phyloP scores from a whole-genome alignment of 2,113 vertebrate genomes.

The Marmota flaviventris region DNA sequence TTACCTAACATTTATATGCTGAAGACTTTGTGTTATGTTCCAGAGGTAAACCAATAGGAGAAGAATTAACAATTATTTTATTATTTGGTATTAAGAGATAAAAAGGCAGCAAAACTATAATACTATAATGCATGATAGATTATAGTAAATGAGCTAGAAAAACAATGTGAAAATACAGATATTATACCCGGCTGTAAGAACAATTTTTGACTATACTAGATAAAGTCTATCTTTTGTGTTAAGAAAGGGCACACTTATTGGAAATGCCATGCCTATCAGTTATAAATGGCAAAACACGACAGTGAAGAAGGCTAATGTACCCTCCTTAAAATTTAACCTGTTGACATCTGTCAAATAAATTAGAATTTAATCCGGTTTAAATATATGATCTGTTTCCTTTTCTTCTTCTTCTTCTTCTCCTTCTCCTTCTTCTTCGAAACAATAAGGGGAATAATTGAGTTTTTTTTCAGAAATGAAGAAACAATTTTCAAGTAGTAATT shows the following conservation, averaged over 20 bases:
- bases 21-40: not conserved
- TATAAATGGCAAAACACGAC: conserved; percentile 32
- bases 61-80: not conserved
- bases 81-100: not conserved
- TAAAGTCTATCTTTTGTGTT: conserved; percentile 26
- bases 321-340: not conserved
- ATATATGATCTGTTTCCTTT: not conserved
- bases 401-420: not conserved
- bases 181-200: not conserved
- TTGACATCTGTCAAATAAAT: not conserved
- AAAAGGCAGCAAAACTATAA: not conserved
- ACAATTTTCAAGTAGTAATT: not conserved
- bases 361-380: conserved; percentile 4
- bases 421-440: not conserved
- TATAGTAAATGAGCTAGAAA: not conserved
- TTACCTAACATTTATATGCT: not conserved
- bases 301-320: conserved; percentile 4
- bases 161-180: not conserved
- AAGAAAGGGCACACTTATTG: not conserved
- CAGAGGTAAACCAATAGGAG: not conserved
- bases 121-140: not conserved
- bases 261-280: not conserved
- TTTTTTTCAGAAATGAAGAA: conserved; percentile 23
- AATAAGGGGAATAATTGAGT: conserved; percentile 20
- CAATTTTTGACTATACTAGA: not conserved